Conservation (phyloP, 2,888 invertebrate species). For the Prionchulus punctatus region DNA sequence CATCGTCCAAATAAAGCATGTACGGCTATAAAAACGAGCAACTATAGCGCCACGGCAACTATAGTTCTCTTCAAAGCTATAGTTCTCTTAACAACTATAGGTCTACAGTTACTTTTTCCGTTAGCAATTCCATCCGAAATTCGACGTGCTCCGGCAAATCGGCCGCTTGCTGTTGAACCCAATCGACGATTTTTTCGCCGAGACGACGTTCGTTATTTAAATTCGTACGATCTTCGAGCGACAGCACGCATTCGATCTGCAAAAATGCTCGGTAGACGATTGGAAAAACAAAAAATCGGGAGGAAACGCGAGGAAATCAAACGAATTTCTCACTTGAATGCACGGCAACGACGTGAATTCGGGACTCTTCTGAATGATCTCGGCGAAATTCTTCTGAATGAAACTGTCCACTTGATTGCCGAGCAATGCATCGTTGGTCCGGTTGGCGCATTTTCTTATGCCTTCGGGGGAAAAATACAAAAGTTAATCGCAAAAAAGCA, state of each 20-base stretch:
- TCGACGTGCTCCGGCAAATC: not conserved
- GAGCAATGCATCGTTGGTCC: constrained; percentile 23
- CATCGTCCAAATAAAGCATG: constrained; percentile 24
- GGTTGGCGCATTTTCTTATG: constrained; percentile 27
- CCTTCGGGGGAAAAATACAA: constrained; percentile 15
- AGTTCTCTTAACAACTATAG: not conserved
- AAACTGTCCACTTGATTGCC: constrained; percentile 24
- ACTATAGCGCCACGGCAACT: not conserved
- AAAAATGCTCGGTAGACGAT: not conserved
- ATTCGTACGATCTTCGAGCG: not conserved
- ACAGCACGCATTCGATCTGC: constrained; percentile 1
- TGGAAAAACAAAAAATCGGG: not conserved
- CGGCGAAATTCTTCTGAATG: constrained; percentile 22
- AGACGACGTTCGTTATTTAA: not conserved
- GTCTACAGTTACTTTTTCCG: constrained; percentile 2
- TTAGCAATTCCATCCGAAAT: constrained; percentile 9
- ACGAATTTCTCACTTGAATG: constrained; percentile 19
- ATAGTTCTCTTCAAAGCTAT: not conserved
- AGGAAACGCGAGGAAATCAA: too few species aligned
- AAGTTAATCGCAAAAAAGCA: not conserved
- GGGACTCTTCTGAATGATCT: constrained; percentile 20
- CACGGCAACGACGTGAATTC: constrained; percentile 28
- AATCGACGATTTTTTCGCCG: constrained; percentile 3
- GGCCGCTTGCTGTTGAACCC: not conserved
- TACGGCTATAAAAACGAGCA: constrained; percentile 19